Evolutionary conservation across 2,113 vertebrate species (phyloP).

Genomic region (Piliocolobus tephrosceles): DNA sequence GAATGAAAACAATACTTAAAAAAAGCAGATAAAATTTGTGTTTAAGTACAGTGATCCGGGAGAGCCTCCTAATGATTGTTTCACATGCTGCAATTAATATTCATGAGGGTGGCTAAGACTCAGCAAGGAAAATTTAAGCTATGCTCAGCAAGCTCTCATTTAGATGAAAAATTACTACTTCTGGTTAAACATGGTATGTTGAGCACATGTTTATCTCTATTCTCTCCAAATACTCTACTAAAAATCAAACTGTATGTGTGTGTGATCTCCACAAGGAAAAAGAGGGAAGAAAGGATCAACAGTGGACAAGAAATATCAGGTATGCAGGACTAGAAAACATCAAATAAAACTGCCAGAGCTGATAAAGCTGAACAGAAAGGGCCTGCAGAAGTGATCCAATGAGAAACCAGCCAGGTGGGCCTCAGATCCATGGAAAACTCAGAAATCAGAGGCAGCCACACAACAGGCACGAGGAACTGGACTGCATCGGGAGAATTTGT

Average conservation of each 20-base stretch:
- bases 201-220: background rate
- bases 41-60: background rate
- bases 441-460: background rate
- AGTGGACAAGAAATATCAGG: background rate
- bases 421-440: background rate
- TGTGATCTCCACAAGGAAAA: background rate
- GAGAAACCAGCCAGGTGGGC: background rate
- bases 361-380: background rate
- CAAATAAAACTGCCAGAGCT: slow-evolving; percentile 7
- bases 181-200: background rate
- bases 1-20: background rate
- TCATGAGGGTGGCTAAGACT: background rate
- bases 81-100: background rate
- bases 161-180: background rate
- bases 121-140: background rate
- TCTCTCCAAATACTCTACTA: background rate
- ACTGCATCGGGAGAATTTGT: background rate
- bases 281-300: background rate
- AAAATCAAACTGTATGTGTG: background rate
- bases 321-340: background rate
- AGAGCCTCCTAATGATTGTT: background rate
- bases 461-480: background rate
- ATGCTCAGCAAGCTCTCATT: background rate
- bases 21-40: background rate
- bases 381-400: background rate